These are phyloP conservation scores for Crocodylus rhombifer DNA, from an alignment of 2,797 vertebrate genomes.

Conservation along the genomic window DNA sequence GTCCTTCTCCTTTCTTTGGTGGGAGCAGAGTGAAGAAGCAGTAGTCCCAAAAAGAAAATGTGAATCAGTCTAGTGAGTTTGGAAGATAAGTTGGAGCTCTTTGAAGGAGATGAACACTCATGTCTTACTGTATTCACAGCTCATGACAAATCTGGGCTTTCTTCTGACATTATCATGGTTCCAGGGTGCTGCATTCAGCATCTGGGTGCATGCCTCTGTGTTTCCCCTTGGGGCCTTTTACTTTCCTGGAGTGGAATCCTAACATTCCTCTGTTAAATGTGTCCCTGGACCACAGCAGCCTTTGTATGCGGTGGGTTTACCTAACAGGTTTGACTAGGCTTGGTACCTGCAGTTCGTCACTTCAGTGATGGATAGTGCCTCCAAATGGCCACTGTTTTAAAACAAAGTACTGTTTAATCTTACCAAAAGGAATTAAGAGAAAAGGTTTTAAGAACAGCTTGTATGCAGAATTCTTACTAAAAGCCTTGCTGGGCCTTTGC, in stretches of 20 bases:
- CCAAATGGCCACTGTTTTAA: neutral
- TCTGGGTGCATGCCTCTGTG: neutral
- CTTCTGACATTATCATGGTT: neutral
- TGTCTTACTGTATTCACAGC: neutral
- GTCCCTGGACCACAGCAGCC: no score
- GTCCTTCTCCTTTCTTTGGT: no score
- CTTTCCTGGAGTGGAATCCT: accelerated
- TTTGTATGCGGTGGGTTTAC: neutral
- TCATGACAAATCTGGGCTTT: neutral
- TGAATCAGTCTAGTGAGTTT: accelerated
- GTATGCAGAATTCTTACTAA: no score
- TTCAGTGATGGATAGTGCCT: neutral
- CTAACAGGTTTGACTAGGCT: accelerated
- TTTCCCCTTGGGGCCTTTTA: neutral
- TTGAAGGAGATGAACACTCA: neutral
- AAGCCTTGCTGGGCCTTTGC: no score
- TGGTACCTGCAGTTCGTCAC: neutral
- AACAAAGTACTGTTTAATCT: neutral
- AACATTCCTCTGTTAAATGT: accelerated
- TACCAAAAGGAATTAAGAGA: neutral
- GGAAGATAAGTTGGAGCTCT: neutral
- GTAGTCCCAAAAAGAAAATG: neutral
- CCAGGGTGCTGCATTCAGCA: neutral
- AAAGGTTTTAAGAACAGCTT: neutral
- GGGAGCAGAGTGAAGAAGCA: accelerated